Evolutionary conservation across 1,140 invertebrate genomes (phyloP), one percentile per base, ranked within the genome.

Genomic region (Augochlora pura): DNA sequence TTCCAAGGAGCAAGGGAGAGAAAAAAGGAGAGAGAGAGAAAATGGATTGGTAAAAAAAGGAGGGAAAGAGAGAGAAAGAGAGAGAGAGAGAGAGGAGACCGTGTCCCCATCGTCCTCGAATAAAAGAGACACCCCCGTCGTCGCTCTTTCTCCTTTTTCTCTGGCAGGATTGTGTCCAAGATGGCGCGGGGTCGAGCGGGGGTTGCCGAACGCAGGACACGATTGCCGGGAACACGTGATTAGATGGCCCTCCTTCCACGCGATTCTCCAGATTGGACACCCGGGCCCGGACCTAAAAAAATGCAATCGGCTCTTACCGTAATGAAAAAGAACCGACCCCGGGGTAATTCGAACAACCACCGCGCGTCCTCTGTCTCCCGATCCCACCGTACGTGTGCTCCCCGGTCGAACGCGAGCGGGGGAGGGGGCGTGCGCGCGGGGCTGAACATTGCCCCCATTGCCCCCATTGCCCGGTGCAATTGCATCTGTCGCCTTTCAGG

Each of bases 271-370:
- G 86, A 87, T 87, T 87, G 86, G 85, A 86, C 77, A 80, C 71
- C 77, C 82, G 52, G 18, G 66, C 66, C 75, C 81, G 90, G 88
- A 91, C 88, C 89, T 91, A 93, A 92, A 93, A 87, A 93, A 93
- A 93, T 91, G 91, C 92, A 92, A 92, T 93, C 92, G 91, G 91
- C 92, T 93, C 90, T 93, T 93, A 92, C 90, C 88, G 91, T 93
- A 93, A 93, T 93, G 92, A 93, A 92, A 92, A 86, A 87, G 82
- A 84, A 86, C 88, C 86, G 85, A 81, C 83, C 76, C 88, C 83
- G 87, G 87, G 86, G 86, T 89, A 90, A 90, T 90, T 88, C 88
- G 84, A 77, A 85, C 42, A 77, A 46, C 74, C 81, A 82, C 80
- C 69, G 82, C 82, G 81, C 42, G 42, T 46, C 42, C 10, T 14